Conservation (phyloP, 1,140 invertebrate genomes). For the Drosophila cardini region DNA sequence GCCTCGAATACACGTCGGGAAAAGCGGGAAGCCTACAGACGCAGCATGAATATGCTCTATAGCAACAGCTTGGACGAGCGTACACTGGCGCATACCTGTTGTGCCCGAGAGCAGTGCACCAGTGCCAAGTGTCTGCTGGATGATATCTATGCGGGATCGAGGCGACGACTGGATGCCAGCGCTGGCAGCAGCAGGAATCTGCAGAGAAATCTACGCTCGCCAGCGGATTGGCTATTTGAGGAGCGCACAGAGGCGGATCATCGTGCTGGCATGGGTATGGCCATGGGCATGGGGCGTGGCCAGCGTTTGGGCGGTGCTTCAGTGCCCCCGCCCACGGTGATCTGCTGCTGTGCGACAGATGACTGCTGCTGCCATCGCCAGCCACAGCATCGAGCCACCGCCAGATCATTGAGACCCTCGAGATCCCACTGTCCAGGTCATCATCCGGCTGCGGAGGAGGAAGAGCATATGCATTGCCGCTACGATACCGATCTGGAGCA, state of each 20-base stretch:
- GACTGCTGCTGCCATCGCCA: conserved; percentile 81
- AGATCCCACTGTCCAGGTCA: conserved; percentile 70
- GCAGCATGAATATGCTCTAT: conserved; percentile 70
- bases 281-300: neutral
- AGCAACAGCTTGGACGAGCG: conserved; percentile 76
- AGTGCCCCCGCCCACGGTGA: conserved; percentile 55
- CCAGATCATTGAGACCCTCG: conserved; percentile 19
- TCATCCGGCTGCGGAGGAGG: conserved; percentile 81
- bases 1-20: conserved; percentile 66
- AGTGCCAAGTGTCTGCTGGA: conserved; percentile 80
- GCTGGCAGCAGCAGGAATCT: conserved; percentile 76
- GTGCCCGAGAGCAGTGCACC: conserved; percentile 79
- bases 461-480: conserved; percentile 82
- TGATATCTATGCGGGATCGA: conserved; percentile 71
- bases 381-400: conserved; percentile 32
- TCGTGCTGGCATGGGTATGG: conserved; percentile 35
- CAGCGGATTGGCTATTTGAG: conserved; percentile 74
- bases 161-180: conserved; percentile 50
- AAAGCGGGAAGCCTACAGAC: conserved; percentile 74
- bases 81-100: conserved; percentile 63
- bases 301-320: conserved; percentile 14
- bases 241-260: conserved; percentile 60
- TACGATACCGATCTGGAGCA: conserved; percentile 84
- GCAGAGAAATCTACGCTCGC: conserved; percentile 34
- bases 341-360: conserved; percentile 78